Conservation (phyloP, 2,113 vertebrate genomes). For the Pseudorhombus dupliciocellatus region DNA sequence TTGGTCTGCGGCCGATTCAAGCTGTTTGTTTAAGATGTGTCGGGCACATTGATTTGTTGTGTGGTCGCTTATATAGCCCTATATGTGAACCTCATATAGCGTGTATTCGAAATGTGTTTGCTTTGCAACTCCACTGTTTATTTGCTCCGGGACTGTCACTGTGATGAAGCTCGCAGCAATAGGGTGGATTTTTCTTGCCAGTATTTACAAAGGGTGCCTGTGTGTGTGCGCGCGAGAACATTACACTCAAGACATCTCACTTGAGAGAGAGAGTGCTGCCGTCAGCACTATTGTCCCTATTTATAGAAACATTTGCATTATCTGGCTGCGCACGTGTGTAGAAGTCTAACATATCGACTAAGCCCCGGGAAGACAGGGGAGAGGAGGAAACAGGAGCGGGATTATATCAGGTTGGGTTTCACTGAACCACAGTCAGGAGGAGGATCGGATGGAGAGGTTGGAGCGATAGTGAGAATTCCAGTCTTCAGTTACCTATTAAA, state of each 20-base stretch:
- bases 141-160: conserved; percentile 57
- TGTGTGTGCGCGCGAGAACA: conserved; percentile 51
- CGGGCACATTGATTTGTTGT: conserved; percentile 35
- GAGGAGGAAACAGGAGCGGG: conserved; percentile 58
- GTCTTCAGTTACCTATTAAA: conserved; percentile 61
- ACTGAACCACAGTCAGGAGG: conserved; percentile 43
- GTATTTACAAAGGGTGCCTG: conserved; percentile 38
- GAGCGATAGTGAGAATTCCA: conserved; percentile 40
- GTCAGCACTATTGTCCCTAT: conserved; percentile 80
- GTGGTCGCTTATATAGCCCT: background rate
- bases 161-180: conserved; percentile 54
- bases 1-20: conserved; percentile 41
- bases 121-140: conserved; percentile 63
- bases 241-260: conserved; percentile 74
- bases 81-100: conserved; percentile 44
- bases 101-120: conserved; percentile 60
- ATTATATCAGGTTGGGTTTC: conserved; percentile 60
- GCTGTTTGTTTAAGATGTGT: conserved; percentile 52
- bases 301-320: conserved; percentile 84
- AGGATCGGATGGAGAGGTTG: conserved; percentile 54
- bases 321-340: conserved; percentile 65
- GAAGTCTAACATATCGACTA: conserved; percentile 70
- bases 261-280: conserved; percentile 68
- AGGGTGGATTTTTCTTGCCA: conserved; percentile 40
- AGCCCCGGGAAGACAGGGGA: conserved; percentile 50